Conservation (phyloP, 2,113 vertebrate genomes). For the Copsychus sechellarum region DNA sequence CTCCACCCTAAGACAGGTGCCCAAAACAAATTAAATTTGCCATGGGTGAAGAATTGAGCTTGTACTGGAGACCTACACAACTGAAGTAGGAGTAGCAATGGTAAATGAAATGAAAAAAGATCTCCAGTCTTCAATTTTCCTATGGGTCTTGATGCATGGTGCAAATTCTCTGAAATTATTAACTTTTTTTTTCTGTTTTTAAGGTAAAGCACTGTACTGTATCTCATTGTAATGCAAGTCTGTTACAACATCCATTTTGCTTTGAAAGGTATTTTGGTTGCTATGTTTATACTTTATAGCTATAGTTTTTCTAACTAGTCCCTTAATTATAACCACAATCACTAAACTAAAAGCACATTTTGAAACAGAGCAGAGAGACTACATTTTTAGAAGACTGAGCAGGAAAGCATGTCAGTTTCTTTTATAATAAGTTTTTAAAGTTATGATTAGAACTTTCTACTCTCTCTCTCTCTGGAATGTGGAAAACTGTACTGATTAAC, state of each 20-base stretch:
- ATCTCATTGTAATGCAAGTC: neutral
- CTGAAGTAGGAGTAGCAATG: neutral
- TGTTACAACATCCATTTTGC: neutral
- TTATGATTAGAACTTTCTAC: neutral
- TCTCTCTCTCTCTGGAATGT: neutral
- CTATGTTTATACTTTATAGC: neutral
- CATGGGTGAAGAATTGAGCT: neutral
- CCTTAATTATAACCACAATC: conserved; percentile 15
- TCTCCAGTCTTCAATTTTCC: neutral
- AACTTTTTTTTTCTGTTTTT: neutral
- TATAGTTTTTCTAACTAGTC: neutral
- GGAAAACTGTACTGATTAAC: neutral
- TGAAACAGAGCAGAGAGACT: neutral
- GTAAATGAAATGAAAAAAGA: neutral
- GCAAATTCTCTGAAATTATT: neutral
- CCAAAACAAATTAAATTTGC: neutral
- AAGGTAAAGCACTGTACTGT: neutral
- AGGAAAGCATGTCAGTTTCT: neutral
- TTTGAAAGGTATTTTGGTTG: neutral
- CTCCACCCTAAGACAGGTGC: neutral
- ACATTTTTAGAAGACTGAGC: neutral
- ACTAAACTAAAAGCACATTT: conserved; percentile 25
- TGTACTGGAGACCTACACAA: neutral
- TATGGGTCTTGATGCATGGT: neutral
- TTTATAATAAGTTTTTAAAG: neutral